phyloP scores from a whole-genome alignment of 2,113 vertebrate genomes.

The Melanostigma gelatinosum region DNA sequence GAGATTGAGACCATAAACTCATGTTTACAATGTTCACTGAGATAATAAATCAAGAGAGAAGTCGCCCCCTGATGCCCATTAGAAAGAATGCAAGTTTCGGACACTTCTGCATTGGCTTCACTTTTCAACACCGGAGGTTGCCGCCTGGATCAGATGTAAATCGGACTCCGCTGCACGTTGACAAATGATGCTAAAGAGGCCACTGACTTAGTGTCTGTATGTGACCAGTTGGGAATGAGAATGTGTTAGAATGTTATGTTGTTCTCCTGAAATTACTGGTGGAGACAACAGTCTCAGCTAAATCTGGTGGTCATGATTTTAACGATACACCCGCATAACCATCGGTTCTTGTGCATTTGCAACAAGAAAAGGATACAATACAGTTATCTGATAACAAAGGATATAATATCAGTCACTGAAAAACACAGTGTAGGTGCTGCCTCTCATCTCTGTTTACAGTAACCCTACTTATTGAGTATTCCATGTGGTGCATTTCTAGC shows the following conservation, averaged over 20 bases:
- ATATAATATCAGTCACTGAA: neutral
- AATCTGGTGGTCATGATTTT: neutral
- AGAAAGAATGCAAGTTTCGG: too few relatives aligned
- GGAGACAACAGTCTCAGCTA: neutral
- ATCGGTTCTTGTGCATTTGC: neutral
- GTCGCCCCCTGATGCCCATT: too few relatives aligned
- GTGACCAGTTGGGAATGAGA: neutral
- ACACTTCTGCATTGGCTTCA: too few relatives aligned
- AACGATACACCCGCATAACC: neutral
- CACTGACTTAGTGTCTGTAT: too few relatives aligned
- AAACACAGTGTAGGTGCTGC: neutral
- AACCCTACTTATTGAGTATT: neutral
- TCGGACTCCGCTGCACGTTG: too few relatives aligned
- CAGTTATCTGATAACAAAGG: neutral
- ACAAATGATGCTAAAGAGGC: too few relatives aligned
- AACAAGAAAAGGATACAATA: neutral
- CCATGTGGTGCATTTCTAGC: neutral
- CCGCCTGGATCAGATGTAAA: too few relatives aligned
- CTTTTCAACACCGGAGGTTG: too few relatives aligned
- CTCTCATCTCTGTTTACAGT: slow-evolving; percentile 9
- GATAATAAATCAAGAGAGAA: too few relatives aligned
- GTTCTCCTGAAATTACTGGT: neutral
- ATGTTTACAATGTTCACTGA: too few relatives aligned
- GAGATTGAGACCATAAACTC: neutral
- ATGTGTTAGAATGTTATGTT: neutral